Evolutionary conservation across 2,888 invertebrate species (phyloP).

Genomic region (Agrochola lota): DNA sequence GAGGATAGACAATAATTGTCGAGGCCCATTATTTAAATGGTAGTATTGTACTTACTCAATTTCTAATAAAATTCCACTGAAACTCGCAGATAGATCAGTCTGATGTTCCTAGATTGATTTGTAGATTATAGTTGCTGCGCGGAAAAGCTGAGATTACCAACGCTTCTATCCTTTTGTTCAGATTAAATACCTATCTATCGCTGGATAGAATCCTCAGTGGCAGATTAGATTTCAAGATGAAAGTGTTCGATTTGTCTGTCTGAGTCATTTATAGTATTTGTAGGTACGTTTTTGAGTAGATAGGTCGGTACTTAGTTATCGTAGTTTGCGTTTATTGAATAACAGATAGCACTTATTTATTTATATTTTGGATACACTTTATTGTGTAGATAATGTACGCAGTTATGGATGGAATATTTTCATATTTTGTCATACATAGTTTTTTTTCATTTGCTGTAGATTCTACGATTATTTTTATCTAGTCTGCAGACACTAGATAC

Average conservation of each 20-base stretch:
- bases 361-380: neutral
- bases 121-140: neutral
- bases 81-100: neutral
- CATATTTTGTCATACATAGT: too few relatives aligned
- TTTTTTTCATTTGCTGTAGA: neutral
- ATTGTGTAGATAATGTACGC: neutral
- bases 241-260: constrained; percentile 6
- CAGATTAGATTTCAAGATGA: constrained; percentile 38
- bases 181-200: constrained; percentile 15
- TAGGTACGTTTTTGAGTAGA: neutral
- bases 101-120: constrained; percentile 2
- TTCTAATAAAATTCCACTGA: neutral
- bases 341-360: neutral
- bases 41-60: neutral
- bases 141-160: constrained; percentile 16
- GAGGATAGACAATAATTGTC: too few relatives aligned
- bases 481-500: too few relatives aligned
- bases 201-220: neutral
- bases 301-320: neutral
- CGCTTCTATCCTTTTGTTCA: constrained; percentile 27
- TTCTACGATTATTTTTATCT: neutral
- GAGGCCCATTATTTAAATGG: neutral
- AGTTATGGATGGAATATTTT: neutral
- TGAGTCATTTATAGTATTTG: neutral
- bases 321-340: neutral